Conservation (phyloP, 37 sponge, comb jelly and placozoan genomes). For the Diacarnus erythraeanus region DNA sequence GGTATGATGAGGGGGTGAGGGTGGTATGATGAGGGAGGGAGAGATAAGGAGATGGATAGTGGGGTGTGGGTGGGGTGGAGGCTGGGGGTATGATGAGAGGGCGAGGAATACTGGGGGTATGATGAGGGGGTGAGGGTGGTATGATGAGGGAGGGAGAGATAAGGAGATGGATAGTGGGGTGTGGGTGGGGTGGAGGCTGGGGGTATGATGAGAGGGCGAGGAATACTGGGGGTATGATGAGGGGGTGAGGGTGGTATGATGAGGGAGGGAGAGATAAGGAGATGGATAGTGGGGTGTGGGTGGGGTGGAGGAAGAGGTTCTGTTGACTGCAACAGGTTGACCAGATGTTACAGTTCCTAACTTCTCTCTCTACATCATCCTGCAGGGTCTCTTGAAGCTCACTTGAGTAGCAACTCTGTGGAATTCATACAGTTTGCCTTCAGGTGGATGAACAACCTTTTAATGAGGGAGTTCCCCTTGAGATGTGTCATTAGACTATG, state of each 20-base stretch:
- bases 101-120: not conserved
- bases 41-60: not conserved
- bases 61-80: not conserved
- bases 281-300: not conserved
- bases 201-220: not conserved
- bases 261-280: not conserved
- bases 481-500: constrained; percentile 84
- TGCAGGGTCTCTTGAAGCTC: constrained; percentile 35
- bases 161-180: not conserved
- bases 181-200: not conserved
- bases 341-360: too few species aligned
- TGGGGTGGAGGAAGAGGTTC: not conserved
- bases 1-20: too few species aligned
- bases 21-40: not conserved
- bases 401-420: constrained; percentile 40
- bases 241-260: not conserved
- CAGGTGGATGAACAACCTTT: constrained; percentile 96
- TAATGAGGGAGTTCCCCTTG: constrained; percentile 93
- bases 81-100: not conserved
- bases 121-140: not conserved
- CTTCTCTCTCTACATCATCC: not conserved
- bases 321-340: not conserved
- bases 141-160: not conserved
- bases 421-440: constrained; percentile 75
- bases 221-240: not conserved